phyloP scores from a whole-genome alignment of 2,797 vertebrate species.

The Anguilla megastoma region DNA sequence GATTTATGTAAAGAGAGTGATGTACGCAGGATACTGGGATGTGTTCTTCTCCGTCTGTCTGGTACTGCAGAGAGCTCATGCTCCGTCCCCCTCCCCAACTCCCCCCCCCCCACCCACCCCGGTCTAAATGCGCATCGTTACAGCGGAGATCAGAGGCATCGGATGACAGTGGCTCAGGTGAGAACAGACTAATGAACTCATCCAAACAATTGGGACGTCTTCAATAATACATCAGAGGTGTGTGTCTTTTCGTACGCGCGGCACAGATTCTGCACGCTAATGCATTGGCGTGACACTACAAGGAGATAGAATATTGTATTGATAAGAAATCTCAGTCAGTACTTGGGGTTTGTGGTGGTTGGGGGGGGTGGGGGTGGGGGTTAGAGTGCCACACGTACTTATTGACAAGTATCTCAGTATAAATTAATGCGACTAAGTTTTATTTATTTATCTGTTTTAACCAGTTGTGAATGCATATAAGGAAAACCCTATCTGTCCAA shows the following conservation, averaged over 20 bases:
- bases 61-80: neutral
- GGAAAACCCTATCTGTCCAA: neutral
- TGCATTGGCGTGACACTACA: neutral
- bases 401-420: too few relatives aligned
- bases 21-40: neutral
- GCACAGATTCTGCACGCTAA: neutral
- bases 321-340: too few relatives aligned
- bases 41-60: neutral
- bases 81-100: constrained; percentile 13
- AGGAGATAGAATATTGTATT: too few relatives aligned
- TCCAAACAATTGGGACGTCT: constrained; percentile 7
- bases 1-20: neutral
- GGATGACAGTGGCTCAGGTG: constrained; percentile 39
- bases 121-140: constrained; percentile 33
- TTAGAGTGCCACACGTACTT: too few relatives aligned
- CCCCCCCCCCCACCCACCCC: constrained; percentile 17
- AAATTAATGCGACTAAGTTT: too few relatives aligned
- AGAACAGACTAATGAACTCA: constrained; percentile 21
- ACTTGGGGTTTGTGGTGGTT: too few relatives aligned
- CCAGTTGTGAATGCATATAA: neutral
- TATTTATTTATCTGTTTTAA: neutral
- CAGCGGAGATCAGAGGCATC: constrained; percentile 36
- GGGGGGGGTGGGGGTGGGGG: too few relatives aligned
- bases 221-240: neutral
- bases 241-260: neutral